Evolutionary conservation across 1,140 invertebrate genomes (phyloP), one percentile per base, ranked within the genome.

Genomic region (Hydropsyche tenuis): DNA sequence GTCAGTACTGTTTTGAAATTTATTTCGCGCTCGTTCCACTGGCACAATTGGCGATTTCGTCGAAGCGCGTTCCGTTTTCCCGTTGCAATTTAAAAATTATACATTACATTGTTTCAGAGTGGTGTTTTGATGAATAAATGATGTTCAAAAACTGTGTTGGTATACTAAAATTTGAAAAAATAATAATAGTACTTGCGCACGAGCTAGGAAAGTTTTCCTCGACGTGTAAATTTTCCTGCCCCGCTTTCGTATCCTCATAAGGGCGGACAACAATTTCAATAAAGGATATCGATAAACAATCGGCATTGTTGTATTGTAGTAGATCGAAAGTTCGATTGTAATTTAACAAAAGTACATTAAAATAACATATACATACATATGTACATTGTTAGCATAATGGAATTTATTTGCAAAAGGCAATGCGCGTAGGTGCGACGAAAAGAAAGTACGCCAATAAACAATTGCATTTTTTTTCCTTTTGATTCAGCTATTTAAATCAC

Each of bases 21-120:
- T 53, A 37, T 37, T 37, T 37, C 30, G 14, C 56, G 20, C 22
- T 60, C 22, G 56, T 14, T 60, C 56, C 56, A 60, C 56, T 60
- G 56, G 56, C 56, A 60, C 56, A 60, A 25, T 60, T 60, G 56
- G 20, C 56, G 22, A 14, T 60, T 60, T 60, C 22, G 23, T 20
- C 56, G 14, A 23, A 20, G 25, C 56, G 11, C 22, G 56, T 60
- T 53, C 16, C 18, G 18, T 60, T 22, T 60, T 60, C 25, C 56
- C 18, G 56, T 25, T 60, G 56, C 56, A 23, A 9, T 56, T 60
- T 27, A 20, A 60, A 46, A 20, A 53, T 18, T 6, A 20, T 1
- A 9, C 48, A 18, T 53, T 53, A n/a, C n/a, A n/a, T n/a, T n/a
- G n/a, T n/a, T n/a, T n/a, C n/a, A n/a, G n/a, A n/a, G n/a, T n/a